Percentiles rank a stretch among this genome's conserved stretches.
Evolutionary conservation across 2,888 invertebrate species (phyloP).

Genomic region (Zygaena filipendulae): DNA sequence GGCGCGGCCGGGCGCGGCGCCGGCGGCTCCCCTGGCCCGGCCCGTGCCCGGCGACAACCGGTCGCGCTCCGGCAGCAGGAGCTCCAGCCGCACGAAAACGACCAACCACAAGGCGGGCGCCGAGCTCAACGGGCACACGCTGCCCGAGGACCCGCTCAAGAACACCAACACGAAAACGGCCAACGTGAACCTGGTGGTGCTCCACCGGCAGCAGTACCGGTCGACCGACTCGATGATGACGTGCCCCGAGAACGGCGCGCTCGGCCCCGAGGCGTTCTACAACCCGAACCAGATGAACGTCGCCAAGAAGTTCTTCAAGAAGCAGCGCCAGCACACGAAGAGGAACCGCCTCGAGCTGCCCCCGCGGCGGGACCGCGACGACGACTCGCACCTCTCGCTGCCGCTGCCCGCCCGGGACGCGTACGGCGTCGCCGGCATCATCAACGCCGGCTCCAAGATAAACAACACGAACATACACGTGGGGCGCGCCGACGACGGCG

Average conservation of each 20-base stretch:
- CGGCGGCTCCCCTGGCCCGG: conserved; percentile 44
- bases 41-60: conserved; percentile 69
- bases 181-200: conserved; percentile 76
- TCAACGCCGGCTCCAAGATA: conserved; percentile 79
- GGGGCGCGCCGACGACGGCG: conserved; percentile 63
- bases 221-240: conserved; percentile 75
- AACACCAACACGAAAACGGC: conserved; percentile 63
- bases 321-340: conserved; percentile 80
- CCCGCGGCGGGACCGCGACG: conserved; percentile 67
- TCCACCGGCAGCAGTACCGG: conserved; percentile 79
- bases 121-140: conserved; percentile 68
- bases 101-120: conserved; percentile 74
- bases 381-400: conserved; percentile 57
- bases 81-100: conserved; percentile 74
- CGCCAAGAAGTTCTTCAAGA: conserved; percentile 92
- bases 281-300: conserved; percentile 95
- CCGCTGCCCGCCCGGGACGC: conserved; percentile 58
- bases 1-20: conserved; percentile 46
- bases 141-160: conserved; percentile 42
- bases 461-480: conserved; percentile 85
- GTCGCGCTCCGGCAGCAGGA: conserved; percentile 74
- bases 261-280: conserved; percentile 84
- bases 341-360: conserved; percentile 78
- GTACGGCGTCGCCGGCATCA: conserved; percentile 69
- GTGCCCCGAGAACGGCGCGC: conserved; percentile 60